Conservation (phyloP, 2,797 vertebrate species). For the Vespertilio murinus region DNA sequence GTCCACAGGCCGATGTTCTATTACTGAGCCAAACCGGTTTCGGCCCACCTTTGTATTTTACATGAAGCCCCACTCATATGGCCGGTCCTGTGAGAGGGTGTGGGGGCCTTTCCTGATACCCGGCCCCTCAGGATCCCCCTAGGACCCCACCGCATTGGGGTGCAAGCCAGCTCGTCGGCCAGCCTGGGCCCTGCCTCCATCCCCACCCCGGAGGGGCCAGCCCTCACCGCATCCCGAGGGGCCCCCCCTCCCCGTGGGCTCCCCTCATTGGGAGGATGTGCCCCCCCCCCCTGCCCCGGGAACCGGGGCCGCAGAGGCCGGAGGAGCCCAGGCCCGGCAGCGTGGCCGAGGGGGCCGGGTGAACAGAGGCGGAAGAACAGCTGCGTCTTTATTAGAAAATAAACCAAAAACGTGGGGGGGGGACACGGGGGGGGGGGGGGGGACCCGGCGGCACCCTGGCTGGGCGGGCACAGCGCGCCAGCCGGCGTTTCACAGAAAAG, state of each 20-base stretch:
- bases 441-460: not conserved
- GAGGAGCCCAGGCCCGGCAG: not conserved
- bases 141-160: not conserved
- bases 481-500: constrained; percentile 80
- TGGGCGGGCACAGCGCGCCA: constrained; percentile 67
- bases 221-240: no score
- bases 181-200: not conserved
- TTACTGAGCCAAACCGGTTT: no score
- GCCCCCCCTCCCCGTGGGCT: not conserved
- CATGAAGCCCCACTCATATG: rapidly evolving
- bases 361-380: constrained; percentile 2
- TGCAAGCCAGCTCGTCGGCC: not conserved
- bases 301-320: not conserved
- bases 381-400: constrained; percentile 78
- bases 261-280: not conserved
- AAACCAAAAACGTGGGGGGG: constrained; percentile 34
- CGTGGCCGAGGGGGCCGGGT: rapidly evolving
- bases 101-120: not conserved
- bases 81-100: not conserved
- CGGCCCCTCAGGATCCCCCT: not conserved
- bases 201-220: not conserved
- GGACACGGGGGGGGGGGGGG: not conserved
- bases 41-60: not conserved
- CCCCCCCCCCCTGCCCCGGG: not conserved
- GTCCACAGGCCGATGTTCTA: no score